Evolutionary conservation across 2,113 vertebrate genomes (phyloP).

Genomic region (Dermatemys mawii): DNA sequence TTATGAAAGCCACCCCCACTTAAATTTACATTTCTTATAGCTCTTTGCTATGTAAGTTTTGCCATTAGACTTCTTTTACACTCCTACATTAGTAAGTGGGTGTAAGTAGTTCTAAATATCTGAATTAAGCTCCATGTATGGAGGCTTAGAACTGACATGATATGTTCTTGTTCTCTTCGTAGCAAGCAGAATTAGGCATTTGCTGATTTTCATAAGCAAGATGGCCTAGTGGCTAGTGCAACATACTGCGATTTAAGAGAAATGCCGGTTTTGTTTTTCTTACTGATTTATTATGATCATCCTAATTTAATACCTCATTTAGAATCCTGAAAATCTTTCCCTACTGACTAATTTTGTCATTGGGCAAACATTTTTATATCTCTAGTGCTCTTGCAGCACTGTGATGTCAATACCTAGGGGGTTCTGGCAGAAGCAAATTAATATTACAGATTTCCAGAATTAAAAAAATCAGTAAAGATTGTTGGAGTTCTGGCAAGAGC

Average conservation of each 20-base stretch:
- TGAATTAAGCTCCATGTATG: neutral
- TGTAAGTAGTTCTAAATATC: neutral
- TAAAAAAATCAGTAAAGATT: too few species aligned
- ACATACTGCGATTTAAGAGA: neutral
- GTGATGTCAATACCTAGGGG: neutral
- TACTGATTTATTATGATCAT: neutral
- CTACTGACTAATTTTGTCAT: neutral
- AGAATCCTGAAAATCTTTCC: neutral
- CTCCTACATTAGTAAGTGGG: neutral
- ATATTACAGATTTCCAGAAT: neutral
- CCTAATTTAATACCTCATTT: neutral
- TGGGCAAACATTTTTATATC: neutral
- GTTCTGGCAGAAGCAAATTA: neutral
- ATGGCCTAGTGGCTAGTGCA: neutral
- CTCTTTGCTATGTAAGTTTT: neutral
- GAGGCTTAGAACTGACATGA: neutral
- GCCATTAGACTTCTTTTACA: neutral
- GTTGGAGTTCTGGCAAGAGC: constrained; percentile 13
- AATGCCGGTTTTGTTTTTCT: neutral
- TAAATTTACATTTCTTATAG: neutral
- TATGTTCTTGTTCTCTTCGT: neutral
- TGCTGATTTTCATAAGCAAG: neutral
- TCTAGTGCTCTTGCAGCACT: neutral
- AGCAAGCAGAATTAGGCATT: neutral
- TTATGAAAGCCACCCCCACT: neutral